phyloP scores from a whole-genome alignment of 2,888 invertebrate genomes.

The Tridacna crocea region DNA sequence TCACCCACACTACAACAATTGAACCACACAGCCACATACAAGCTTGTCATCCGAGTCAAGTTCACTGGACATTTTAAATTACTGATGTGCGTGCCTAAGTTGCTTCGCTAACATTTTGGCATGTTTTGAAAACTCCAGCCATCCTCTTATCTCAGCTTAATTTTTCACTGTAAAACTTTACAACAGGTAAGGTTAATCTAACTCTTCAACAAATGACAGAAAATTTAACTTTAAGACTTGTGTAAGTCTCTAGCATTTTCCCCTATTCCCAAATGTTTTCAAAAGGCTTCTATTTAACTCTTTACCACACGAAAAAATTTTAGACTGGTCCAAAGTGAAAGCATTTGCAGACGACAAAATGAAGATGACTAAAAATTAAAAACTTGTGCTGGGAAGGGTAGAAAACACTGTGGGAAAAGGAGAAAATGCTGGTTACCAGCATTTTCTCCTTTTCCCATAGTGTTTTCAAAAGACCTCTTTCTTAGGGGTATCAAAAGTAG shows the following conservation, averaged over 20 bases:
- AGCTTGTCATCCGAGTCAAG: background rate
- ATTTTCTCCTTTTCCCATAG: no score
- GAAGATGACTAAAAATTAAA: background rate
- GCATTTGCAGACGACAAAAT: background rate
- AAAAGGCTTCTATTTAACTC: no score
- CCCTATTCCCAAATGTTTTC: no score
- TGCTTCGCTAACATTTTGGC: slow-evolving; percentile 54
- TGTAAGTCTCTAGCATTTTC: no score
- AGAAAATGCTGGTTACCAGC: background rate
- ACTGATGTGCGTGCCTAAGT: slow-evolving; percentile 43
- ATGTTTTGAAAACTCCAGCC: slow-evolving; percentile 53
- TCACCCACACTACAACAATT: background rate
- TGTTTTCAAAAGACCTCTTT: no score
- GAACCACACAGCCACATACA: background rate
- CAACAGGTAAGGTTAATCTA: background rate
- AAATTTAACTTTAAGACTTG: background rate
- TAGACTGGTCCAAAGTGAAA: background rate
- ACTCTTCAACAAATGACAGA: slow-evolving; percentile 6
- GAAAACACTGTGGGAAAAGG: background rate
- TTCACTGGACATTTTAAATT: slow-evolving; percentile 18
- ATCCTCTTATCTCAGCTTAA: slow-evolving; percentile 39
- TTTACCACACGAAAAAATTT: no score
- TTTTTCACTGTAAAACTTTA: slow-evolving; percentile 5
- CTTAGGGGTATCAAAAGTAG: no score
- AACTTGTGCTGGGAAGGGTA: background rate